These are phyloP conservation scores for Altica lythri DNA, from an alignment of 2,888 invertebrate genomes.

Conservation along the genomic window DNA sequence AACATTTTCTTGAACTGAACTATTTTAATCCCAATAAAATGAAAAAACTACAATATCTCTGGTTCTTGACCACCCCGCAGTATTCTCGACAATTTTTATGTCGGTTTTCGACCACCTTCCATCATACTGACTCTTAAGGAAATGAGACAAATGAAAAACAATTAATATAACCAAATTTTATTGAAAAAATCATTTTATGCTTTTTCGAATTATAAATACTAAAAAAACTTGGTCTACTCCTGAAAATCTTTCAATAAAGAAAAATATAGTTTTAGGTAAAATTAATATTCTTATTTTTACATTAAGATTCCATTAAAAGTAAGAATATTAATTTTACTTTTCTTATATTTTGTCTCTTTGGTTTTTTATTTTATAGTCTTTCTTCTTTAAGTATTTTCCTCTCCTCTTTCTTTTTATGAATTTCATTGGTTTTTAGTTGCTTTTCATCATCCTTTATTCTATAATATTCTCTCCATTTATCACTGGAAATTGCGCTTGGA, in stretches of 20 bases:
- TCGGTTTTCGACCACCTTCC: no score
- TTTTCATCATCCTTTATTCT: background rate
- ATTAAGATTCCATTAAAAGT: no score
- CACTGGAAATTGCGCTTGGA: background rate
- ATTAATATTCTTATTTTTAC: no score
- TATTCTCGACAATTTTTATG: constrained; percentile 15
- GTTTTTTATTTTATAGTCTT: background rate
- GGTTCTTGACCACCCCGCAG: constrained; percentile 18
- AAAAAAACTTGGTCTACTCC: background rate
- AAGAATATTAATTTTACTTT: no score
- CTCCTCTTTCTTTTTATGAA: background rate
- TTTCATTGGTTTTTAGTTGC: background rate
- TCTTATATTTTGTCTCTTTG: no score
- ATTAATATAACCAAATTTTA: no score
- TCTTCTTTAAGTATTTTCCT: background rate
- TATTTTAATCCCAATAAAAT: constrained; percentile 12
- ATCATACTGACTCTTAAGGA: constrained; percentile 5
- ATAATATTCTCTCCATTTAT: background rate
- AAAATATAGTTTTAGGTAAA: no score
- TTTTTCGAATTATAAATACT: no score
- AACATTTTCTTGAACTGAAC: constrained; percentile 10
- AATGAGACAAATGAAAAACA: background rate
- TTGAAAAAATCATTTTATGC: no score
- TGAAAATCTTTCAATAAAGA: no score
- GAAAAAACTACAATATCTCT: constrained; percentile 14